Evolutionary conservation across 2,797 vertebrate species (phyloP), one percentile per base, ranked within the genome.

Genomic region (Leptodactylus fallax): DNA sequence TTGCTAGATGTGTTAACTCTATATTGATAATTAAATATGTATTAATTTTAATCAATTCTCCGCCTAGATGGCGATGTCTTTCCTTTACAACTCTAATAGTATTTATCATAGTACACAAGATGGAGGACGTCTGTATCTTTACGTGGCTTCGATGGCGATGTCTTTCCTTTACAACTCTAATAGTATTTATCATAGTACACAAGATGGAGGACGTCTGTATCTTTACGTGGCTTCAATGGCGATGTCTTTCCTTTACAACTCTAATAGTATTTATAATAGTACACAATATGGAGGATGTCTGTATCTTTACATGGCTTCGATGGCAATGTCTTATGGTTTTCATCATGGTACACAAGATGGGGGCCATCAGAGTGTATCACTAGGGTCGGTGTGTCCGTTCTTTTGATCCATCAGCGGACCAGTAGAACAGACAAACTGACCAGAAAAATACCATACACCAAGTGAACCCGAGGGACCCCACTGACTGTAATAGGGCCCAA

Each of bases 1-100:
- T 94, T 93, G 93, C 93, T 95, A 96, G 95, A 93, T 94, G 94
- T 95, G 94, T 96, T 97, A 96, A 97, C 96, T 96, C 96, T 97
- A 95, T 97, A 97, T 96, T 95, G 95, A 95, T 94, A 96, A 96
- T 96, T 95, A 95, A 95, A 95, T 83, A 90, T 7, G n/a, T 85
- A 90, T 92, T 91, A 23, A 92, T 93, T 93, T 91, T 90, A 92
- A 69, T 17, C 12, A 23, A 56, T 12, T 23, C 71, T n/a, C 47
- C 9, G 10, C 3, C 19, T n/a, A 12, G 10, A n/a, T 2, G 11
- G 19, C 47, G 1, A 51, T 14, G 72, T 9, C 21, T 49, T 53
- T n/a, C 2, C 49, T 53, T 53, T 71, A 27, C 63, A 21, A 17
- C 36, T 19, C 6, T 17, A 36, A 36, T 36, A 4, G 36, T 36